Conservation (phyloP, 2,797 vertebrate species). For the Muscicapa striata region DNA sequence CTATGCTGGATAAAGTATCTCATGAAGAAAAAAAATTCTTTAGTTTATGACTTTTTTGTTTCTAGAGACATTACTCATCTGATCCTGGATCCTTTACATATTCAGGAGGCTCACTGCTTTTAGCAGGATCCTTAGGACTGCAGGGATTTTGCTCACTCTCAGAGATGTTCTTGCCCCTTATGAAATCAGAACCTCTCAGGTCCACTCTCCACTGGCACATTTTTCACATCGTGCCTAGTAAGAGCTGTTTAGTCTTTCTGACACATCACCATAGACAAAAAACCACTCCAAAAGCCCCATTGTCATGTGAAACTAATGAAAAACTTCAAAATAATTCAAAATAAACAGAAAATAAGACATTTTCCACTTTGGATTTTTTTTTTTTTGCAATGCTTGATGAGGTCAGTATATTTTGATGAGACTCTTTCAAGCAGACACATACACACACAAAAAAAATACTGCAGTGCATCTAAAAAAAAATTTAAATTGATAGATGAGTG, state of each 20-base stretch:
- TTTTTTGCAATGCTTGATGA: constrained; percentile 37
- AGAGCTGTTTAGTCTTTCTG: constrained; percentile 30
- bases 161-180: not conserved
- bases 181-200: accelerated
- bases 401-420: constrained; percentile 64
- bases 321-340: constrained; percentile 71
- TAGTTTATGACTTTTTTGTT: constrained; percentile 24
- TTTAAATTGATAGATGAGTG: constrained; percentile 71
- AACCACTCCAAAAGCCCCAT: not conserved
- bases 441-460: constrained; percentile 56
- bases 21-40: not conserved
- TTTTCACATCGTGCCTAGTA: constrained; percentile 2
- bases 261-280: constrained; percentile 18
- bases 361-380: constrained; percentile 59
- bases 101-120: not conserved
- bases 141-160: not conserved
- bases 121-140: not conserved
- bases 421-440: constrained; percentile 47
- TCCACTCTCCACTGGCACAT: constrained; percentile 3
- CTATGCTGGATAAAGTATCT: constrained; percentile 8
- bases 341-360: constrained; percentile 64
- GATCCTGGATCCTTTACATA: constrained; percentile 1
- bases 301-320: constrained; percentile 56
- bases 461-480: constrained; percentile 45
- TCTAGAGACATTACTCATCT: constrained; percentile 46